Evolutionary conservation across 2,888 invertebrate species (phyloP), one percentile per base, ranked within the genome.

Genomic region (Hypomecis punctinalis): DNA sequence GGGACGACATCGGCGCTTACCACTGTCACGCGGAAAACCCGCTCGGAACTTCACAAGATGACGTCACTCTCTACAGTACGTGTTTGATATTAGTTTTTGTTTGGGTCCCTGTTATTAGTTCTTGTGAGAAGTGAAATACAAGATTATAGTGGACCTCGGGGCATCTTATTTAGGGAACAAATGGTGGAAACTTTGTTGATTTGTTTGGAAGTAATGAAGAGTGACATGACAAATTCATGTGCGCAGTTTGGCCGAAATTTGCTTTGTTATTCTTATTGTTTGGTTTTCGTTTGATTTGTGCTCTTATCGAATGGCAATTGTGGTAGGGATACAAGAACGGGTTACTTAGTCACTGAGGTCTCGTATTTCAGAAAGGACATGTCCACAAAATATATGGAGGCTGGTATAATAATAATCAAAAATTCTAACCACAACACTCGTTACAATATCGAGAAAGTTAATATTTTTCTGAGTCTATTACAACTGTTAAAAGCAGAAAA

Each of bases 61-160:
- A 94, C 71, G 94, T 95, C 75, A 95, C 94, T 74, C 83, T 96
- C 56, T 95, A 95, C 80, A 94, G 95, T 95, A 87, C 94, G 95
- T 94, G 51, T 40, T 59, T 56, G 51, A n/a, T 63, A 63, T 63
- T 63, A 63, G 63, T 63, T 63, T 63, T 63, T 63, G 63, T 63
- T 63, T 23, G 63, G 59, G 59, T 40, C 53, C 46, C 45, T 63
- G 59, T 45, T 54, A 55, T 63, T 59, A 63, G 55, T 55, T 63
- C 59, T 23, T 59, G 57, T 56, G 56, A 37, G 54, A 8, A 58
- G 54, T 54, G 54, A 54, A 54, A 39, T 13, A 42, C 48, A 55
- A 45, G 42, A 57, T 47, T 57, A 57, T 52, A 54, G 59, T 49
- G 37, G 53, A 53, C 57, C 39, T 39, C 8, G 39, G 42, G 48